phyloP scores from a whole-genome alignment of 2,888 invertebrate genomes.

The Chironomus tentans region DNA sequence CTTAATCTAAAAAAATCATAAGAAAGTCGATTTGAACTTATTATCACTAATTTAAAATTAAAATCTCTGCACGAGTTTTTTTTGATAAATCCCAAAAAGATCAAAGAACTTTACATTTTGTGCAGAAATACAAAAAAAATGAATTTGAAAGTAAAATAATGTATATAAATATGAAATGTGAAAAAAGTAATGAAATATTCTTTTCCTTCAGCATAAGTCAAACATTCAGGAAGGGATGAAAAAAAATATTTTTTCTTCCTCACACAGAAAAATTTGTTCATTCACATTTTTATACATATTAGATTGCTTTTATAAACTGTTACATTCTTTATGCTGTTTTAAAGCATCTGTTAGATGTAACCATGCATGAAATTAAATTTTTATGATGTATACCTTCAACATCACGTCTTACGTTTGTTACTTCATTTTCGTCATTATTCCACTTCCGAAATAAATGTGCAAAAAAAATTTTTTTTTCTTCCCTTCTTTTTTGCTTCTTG shows the following conservation, averaged over 20 bases:
- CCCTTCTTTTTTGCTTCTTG: too few species aligned
- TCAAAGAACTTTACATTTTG: too few species aligned
- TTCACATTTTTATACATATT: neutral
- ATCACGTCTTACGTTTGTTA: constrained; percentile 8
- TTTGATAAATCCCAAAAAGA: too few species aligned
- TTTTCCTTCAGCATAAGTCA: too few species aligned
- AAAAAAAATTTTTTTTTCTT: neutral
- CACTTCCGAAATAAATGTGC: neutral
- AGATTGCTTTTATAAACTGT: neutral
- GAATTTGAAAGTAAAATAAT: too few species aligned
- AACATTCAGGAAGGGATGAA: neutral
- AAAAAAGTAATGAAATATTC: too few species aligned
- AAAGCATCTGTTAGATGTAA: constrained; percentile 23
- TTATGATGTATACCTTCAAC: constrained; percentile 18
- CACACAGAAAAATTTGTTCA: neutral
- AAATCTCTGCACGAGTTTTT: too few species aligned
- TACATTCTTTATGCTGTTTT: constrained; percentile 13
- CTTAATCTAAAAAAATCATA: too few species aligned
- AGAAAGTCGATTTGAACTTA: too few species aligned
- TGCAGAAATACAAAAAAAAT: too few species aligned
- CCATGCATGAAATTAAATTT: constrained; percentile 26
- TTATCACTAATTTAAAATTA: too few species aligned
- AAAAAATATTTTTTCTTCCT: neutral
- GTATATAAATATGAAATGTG: too few species aligned
- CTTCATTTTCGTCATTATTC: neutral